Percentiles rank a stretch among this genome's conserved stretches.
These are phyloP conservation scores for Diprion similis DNA, from an alignment of 1,140 invertebrate species.

Conservation along the genomic window DNA sequence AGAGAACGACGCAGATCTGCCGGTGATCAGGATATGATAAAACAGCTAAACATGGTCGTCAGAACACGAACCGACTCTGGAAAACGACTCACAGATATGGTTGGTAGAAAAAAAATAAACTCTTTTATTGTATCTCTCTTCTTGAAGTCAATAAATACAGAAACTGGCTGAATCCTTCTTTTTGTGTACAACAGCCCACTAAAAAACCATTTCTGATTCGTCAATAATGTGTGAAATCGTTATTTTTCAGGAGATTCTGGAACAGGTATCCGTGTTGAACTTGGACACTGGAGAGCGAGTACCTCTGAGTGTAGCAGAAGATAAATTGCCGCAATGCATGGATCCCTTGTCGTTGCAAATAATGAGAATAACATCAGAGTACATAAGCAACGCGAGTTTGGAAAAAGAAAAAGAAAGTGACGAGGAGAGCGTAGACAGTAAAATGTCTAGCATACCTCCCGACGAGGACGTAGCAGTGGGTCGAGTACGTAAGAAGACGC, in stretches of 20 bases:
- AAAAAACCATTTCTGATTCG: constrained; percentile 3
- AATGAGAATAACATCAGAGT: constrained; percentile 90
- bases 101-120: no score
- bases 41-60: constrained; percentile 78
- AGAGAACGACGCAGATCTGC: constrained; percentile 75
- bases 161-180: no score
- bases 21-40: constrained; percentile 75
- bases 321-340: constrained; percentile 88
- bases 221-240: neutral
- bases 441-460: constrained; percentile 69
- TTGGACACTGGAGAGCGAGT: constrained; percentile 92
- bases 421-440: constrained; percentile 83
- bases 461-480: constrained; percentile 63
- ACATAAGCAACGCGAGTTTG: constrained; percentile 77
- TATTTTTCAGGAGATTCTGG: constrained; percentile 79
- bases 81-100: constrained; percentile 83
- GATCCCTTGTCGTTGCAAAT: constrained; percentile 92
- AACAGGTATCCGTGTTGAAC: constrained; percentile 92
- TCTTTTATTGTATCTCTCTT: neutral
- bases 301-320: constrained; percentile 87
- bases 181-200: neutral
- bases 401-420: constrained; percentile 82
- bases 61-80: constrained; percentile 85
- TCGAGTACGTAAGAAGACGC: constrained; percentile 60
- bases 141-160: neutral